A percentile compares a stretch with the other conserved stretches of the same genome.
phyloP scores from a whole-genome alignment of 2,888 invertebrate genomes.

The Ctenicera cuprea region DNA sequence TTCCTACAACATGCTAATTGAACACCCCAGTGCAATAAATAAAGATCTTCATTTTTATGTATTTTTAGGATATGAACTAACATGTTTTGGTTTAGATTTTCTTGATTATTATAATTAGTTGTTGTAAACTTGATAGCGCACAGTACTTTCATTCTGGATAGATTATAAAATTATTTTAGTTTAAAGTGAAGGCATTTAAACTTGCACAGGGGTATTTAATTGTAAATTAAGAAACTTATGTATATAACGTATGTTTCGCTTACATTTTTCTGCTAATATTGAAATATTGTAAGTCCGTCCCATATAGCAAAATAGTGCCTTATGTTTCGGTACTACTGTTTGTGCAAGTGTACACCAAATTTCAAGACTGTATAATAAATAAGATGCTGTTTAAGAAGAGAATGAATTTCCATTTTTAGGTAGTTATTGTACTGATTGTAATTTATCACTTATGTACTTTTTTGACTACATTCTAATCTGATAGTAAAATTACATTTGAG shows the following conservation, averaged over 20 bases:
- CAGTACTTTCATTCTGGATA: too few relatives aligned
- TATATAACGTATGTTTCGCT: conserved; percentile 5
- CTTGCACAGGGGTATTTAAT: not conserved
- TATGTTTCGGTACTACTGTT: not conserved
- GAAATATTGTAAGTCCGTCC: conserved; percentile 15
- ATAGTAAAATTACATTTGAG: too few relatives aligned
- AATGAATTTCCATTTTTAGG: not conserved
- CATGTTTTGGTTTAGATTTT: not conserved
- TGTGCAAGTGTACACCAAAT: not conserved
- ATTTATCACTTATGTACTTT: too few relatives aligned
- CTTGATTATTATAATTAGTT: not conserved
- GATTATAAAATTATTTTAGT: too few relatives aligned
- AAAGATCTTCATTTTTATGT: too few relatives aligned
- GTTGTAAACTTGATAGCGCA: not conserved
- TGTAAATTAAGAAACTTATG: not conserved
- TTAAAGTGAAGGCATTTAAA: too few relatives aligned
- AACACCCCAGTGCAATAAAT: too few relatives aligned
- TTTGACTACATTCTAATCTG: too few relatives aligned
- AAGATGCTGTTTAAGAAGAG: not conserved
- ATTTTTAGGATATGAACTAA: too few relatives aligned
- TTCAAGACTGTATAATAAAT: not conserved
- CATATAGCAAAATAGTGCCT: conserved; percentile 31
- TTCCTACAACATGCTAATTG: too few relatives aligned
- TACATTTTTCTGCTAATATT: not conserved
- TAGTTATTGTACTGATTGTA: too few relatives aligned